Evolutionary conservation across 2,797 vertebrate species (phyloP).

Genomic region (Holocentrus rufus): DNA sequence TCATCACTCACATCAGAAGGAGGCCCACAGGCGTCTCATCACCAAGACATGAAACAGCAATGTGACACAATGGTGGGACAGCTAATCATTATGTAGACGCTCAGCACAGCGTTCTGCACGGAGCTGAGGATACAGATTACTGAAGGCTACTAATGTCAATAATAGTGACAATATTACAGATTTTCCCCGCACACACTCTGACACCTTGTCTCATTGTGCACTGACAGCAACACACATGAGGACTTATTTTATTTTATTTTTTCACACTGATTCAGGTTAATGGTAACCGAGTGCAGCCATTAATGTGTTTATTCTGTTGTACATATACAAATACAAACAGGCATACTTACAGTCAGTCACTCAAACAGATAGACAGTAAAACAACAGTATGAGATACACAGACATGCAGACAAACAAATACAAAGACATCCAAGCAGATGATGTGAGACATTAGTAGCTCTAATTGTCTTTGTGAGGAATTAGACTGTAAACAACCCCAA

Average conservation of each 20-base stretch:
- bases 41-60: conserved; percentile 44
- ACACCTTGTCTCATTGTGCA: conserved; percentile 5
- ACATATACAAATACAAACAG: too few relatives aligned
- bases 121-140: conserved; percentile 23
- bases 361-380: too few relatives aligned
- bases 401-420: not conserved
- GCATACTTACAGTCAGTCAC: too few relatives aligned
- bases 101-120: conserved; percentile 8
- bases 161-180: conserved; percentile 1
- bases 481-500: not conserved
- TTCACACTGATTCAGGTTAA: not conserved
- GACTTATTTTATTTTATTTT: not conserved
- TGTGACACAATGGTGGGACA: conserved; percentile 45
- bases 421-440: not conserved
- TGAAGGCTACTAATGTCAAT: conserved; percentile 15
- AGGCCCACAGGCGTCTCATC: conserved; percentile 48
- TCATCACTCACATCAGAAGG: conserved; percentile 53
- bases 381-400: not conserved
- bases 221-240: not conserved
- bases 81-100: conserved; percentile 35
- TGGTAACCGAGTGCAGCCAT: too few relatives aligned
- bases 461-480: conserved; percentile 23
- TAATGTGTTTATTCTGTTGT: too few relatives aligned
- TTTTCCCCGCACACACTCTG: not conserved
- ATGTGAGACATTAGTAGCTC: conserved; percentile 26